Base-by-base conservation (phyloP, 2,113 vertebrate species). In the Amblyornis subalaris region DNA sequence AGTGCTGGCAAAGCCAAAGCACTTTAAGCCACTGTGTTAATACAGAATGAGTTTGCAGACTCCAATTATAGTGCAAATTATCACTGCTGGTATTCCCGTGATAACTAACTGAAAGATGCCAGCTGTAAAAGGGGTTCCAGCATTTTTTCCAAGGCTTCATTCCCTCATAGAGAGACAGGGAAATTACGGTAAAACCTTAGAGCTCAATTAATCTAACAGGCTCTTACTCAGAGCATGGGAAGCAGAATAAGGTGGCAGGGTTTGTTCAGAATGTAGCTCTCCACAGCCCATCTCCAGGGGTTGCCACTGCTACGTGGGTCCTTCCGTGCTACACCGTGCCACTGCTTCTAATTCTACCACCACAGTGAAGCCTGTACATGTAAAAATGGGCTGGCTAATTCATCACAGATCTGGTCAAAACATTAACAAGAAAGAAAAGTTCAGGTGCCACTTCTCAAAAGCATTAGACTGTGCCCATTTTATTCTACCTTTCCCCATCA, bases 401-500 rank as follows among this genome's bases (percentile, higher is more conserved):
- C 47, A 55, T 67, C 35, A 42, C 13, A 74, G 58, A 78, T 26
- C 44, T 42, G 29, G 28, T 7, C 7, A 69, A 88, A 84, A 54
- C 11, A 47, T 50, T 42, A 77, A 23, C 12, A n/a, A 71, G 47
- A 51, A 77, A 90, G 58, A 86, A 78, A 33, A 19, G 9, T 73
- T 71, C 62, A 64, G 19, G 8, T 38, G 20, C 9, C 31, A 48
- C 93, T 78, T 82, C 76, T 94, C 54, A 42, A 53, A 96, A 87
- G 42, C 36, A 50, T 72, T 82, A 62, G 29, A 55, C 51, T 64
- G 9, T n/a, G 15, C 17, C 44, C 29, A 55, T 82, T 85, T 38
- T 33, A 55, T 66, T 78, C 33, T 66, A 36, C 5, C 58, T 72
- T 51, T 54, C 22, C 26, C 17, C 23, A 38, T 88, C 55, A 84